phyloP scores from a whole-genome alignment of 2,113 vertebrate species.

The Carlito syrichta region DNA sequence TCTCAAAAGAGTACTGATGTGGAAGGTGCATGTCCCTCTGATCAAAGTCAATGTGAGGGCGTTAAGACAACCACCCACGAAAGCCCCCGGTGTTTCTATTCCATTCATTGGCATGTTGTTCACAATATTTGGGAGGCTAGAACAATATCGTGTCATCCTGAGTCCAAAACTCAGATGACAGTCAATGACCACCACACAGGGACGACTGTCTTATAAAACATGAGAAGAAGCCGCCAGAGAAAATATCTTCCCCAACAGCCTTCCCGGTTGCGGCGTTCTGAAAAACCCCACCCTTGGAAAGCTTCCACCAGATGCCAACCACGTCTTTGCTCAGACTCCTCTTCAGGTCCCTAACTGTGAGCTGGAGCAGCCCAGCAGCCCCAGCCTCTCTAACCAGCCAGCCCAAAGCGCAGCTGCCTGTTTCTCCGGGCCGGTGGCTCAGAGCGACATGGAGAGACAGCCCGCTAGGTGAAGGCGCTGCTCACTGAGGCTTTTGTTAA shows the following conservation, averaged over 20 bases:
- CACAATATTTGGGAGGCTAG: accelerated
- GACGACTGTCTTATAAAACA: not conserved
- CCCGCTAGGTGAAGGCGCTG: not conserved
- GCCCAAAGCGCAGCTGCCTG: accelerated
- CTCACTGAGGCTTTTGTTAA: not conserved
- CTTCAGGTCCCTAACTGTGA: accelerated
- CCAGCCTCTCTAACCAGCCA: not conserved
- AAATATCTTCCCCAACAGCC: no score
- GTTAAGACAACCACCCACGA: not conserved
- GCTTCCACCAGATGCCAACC: accelerated
- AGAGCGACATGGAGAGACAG: not conserved
- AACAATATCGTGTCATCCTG: accelerated
- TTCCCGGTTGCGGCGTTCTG: accelerated
- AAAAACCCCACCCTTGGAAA: accelerated
- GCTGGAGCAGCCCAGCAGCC: not conserved
- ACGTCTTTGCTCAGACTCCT: accelerated
- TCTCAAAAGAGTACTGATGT: not conserved
- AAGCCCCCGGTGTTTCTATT: not conserved
- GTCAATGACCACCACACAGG: accelerated
- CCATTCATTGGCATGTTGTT: accelerated
- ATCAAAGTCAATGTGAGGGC: not conserved
- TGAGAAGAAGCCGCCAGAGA: not conserved
- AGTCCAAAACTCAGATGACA: not conserved
- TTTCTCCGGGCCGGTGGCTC: accelerated
- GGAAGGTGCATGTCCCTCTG: not conserved